Evolutionary conservation across 2,797 vertebrate genomes (phyloP).

Genomic region (Nyctibius grandis): DNA sequence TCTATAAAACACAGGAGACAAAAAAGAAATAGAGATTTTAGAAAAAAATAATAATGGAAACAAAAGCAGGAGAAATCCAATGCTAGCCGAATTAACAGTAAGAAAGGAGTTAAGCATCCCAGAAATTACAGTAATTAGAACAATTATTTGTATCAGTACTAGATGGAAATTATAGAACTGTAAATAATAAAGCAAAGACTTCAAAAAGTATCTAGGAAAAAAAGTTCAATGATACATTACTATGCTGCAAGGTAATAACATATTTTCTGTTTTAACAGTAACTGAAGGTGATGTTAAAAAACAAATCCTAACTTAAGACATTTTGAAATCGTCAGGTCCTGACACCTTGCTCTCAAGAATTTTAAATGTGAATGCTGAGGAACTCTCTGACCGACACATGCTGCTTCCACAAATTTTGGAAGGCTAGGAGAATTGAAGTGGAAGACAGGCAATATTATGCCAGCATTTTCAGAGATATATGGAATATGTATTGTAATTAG

Average conservation of each 20-base stretch:
- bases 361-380: neutral
- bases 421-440: neutral
- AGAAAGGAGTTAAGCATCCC: neutral
- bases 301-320: neutral
- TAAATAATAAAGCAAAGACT: neutral
- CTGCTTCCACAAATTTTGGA: neutral
- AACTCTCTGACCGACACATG: neutral
- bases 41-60: neutral
- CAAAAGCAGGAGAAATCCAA: neutral
- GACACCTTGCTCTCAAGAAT: neutral
- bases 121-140: neutral
- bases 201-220: neutral
- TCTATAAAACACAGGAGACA: neutral
- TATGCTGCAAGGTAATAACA: neutral
- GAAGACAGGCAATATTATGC: neutral
- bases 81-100: neutral
- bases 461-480: neutral
- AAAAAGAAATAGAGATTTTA: neutral
- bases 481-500: neutral
- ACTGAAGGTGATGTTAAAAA: neutral
- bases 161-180: neutral
- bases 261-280: neutral
- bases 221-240: neutral
- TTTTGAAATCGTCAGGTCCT: neutral
- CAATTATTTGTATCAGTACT: neutral